A percentile compares a stretch with the other conserved stretches of the same genome.
Conservation (phyloP, 2,888 invertebrate species). For the Zhengitettix transpicula region DNA sequence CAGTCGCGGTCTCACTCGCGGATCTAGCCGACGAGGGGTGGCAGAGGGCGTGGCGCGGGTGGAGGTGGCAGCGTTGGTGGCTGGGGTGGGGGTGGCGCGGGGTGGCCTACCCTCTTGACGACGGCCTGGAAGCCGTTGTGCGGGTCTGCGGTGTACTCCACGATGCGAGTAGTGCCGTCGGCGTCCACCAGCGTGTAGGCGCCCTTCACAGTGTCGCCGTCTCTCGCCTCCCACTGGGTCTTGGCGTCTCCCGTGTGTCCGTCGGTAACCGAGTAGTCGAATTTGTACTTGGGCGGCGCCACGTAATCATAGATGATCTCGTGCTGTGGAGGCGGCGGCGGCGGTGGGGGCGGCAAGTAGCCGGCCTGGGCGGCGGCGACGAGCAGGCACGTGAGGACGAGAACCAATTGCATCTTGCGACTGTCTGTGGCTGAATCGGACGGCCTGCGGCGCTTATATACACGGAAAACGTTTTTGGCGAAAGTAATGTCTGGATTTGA, state of each 20-base stretch:
- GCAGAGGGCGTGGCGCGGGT: neutral
- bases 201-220: neutral
- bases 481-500: too few species aligned
- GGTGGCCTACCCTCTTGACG: neutral
- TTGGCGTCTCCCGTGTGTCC: neutral
- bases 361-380: neutral
- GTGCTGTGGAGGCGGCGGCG: neutral
- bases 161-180: constrained; percentile 6
- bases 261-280: neutral
- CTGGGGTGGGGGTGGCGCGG: neutral
- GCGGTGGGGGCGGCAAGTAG: neutral
- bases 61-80: neutral
- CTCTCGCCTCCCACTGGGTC: neutral
- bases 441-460: too few species aligned
- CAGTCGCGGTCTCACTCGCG: neutral
- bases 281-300: neutral
- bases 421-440: too few species aligned
- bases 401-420: neutral
- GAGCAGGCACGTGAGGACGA: neutral
- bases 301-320: neutral
- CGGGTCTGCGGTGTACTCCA: constrained; percentile 17
- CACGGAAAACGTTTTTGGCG: too few species aligned
- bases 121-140: constrained; percentile 16
- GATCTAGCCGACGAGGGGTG: neutral
- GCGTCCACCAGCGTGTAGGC: neutral